A percentile compares a stretch with the other conserved stretches of the same genome.
Conservation (phyloP, 2,888 invertebrate genomes). For the Coecobrya sp. region DNA sequence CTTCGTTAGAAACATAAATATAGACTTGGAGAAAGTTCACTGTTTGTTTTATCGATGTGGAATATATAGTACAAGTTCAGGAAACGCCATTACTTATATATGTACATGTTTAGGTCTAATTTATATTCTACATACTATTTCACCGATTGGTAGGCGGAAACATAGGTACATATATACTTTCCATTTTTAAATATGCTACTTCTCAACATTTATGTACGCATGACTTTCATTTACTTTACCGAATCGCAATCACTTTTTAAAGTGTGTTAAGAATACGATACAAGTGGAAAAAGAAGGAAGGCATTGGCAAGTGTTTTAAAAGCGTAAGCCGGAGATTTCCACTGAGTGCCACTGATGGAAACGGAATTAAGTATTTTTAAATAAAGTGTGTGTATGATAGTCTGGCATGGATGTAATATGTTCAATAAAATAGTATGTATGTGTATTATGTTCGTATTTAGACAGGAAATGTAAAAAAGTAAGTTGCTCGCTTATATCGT, state of each 20-base stretch:
- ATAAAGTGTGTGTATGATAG: not conserved
- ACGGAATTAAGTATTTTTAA: no score
- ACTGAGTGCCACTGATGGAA: no score
- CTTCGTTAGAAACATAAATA: constrained; percentile 6
- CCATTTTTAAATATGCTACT: no score
- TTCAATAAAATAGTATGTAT: not conserved
- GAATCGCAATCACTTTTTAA: no score
- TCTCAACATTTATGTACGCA: no score
- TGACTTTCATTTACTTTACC: no score
- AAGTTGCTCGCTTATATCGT: not conserved
- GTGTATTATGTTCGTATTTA: not conserved
- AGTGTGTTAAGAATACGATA: no score
- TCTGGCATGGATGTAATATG: not conserved
- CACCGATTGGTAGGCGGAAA: not conserved
- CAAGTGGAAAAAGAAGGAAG: no score
- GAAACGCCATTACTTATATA: constrained; percentile 22
- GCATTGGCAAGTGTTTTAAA: no score
- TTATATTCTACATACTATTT: no score
- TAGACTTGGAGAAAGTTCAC: not conserved
- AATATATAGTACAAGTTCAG: constrained; percentile 6
- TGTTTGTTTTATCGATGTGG: constrained; percentile 65
- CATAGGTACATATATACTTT: not conserved
- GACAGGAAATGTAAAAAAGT: not conserved
- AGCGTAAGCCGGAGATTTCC: no score
- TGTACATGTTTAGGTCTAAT: not conserved